Base-by-base conservation (phyloP, 2,888 invertebrate species). In the Strigamia transsilvanica region DNA sequence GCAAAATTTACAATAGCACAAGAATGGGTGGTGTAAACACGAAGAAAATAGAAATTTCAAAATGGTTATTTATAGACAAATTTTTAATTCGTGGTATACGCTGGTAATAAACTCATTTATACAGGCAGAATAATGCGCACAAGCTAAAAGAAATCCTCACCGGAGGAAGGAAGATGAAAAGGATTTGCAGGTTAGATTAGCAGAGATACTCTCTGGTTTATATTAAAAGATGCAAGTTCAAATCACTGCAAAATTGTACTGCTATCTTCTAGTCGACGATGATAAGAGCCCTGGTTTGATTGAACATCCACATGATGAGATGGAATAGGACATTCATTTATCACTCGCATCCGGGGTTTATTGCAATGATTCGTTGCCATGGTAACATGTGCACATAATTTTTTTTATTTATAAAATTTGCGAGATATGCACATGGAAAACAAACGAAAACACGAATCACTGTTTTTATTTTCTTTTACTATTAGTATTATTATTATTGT, bases 191-290 rank as follows among this genome's bases (percentile, higher is more conserved):
- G 56, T 4, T n/a, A 56, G 56, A 21, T 56, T 18, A 38, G 6
- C 9, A 18, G 4, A n/a, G n/a, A 9, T 2, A 18, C n/a, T 3
- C n/a, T n/a, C 51, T 51, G 56, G 56, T 56, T 56, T 56, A 56
- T 18, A 56, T 56, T 56, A 56, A 56, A 46, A 15, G 15, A n/a
- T 46, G 46, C 46, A n/a, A 15, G 56, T 21, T 18, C 5, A 9
- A 18, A 18, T 56, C 18, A 56, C 56, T 56, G 56, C 56, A 56
- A 56, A 18, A 56, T 56, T 56, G 56, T 56, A 56, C 56, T 9
- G 56, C 56, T 56, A 56, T 56, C 56, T 56, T 56, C 56, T 56
- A 56, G n/a, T 51, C 51, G n/a, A 15, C 18, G 56, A 56, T 18
- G 56, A 56, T 56, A 56, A 56, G n/a, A 18, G 56, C 56, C n/a